A percentile compares a stretch with the other conserved stretches of the same genome.
Conservation (phyloP, 2,113 vertebrate genomes). For the Sphyrna mokarran region DNA sequence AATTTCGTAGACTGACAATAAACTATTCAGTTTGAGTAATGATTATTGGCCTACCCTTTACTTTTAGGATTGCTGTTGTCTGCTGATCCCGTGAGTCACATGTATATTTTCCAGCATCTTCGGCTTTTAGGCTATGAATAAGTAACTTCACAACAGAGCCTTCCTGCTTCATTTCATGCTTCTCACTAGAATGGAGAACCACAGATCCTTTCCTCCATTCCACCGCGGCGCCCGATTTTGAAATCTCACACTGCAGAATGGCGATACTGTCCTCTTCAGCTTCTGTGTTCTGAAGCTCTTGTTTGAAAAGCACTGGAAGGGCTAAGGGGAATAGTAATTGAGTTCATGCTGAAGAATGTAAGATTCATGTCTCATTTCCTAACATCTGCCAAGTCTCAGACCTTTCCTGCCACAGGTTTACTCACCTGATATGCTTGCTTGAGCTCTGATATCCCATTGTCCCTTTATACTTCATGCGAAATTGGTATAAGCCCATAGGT, state of each 20-base stretch:
- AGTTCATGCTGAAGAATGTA: neutral
- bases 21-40: too few species aligned
- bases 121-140: constrained; percentile 53
- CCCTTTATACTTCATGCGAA: too few species aligned
- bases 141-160: constrained; percentile 54
- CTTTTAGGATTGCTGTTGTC: constrained; percentile 54
- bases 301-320: neutral
- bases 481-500: too few species aligned
- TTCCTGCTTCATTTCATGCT: accelerated
- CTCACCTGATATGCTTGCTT: too few species aligned
- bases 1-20: too few species aligned
- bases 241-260: constrained; percentile 38
- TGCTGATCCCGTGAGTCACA: constrained; percentile 58
- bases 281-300: constrained; percentile 34
- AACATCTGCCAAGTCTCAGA: too few species aligned
- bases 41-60: constrained; percentile 49
- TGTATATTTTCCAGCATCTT: constrained; percentile 62
- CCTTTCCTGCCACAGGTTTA: too few species aligned
- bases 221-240: constrained; percentile 43
- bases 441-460: too few species aligned
- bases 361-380: too few species aligned
- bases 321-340: neutral
- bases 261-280: accelerated
- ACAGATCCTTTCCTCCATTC: constrained; percentile 52
- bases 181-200: constrained; percentile 18